Percentiles rank a stretch among this genome's conserved stretches.
Evolutionary conservation across 2,113 vertebrate species (phyloP).

Genomic region (Hiodon tergisus): DNA sequence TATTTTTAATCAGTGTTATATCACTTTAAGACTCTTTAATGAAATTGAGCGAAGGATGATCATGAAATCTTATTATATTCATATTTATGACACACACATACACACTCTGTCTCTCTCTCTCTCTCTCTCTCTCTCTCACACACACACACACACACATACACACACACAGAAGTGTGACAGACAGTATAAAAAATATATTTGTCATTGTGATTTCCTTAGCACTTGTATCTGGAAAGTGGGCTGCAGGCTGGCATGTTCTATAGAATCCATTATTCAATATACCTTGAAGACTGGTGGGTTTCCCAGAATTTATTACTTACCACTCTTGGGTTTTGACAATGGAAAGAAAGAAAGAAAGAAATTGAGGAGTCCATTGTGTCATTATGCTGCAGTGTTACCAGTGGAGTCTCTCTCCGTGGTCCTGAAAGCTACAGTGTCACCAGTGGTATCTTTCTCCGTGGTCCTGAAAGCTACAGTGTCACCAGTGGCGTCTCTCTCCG

Average conservation of each 20-base stretch:
- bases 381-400: not conserved
- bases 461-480: no score
- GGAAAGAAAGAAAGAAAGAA: not conserved
- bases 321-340: slow-evolving; percentile 11
- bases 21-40: no score
- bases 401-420: not conserved
- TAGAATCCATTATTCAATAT: slow-evolving; percentile 26
- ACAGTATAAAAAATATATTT: slow-evolving; percentile 1
- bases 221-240: slow-evolving; percentile 14
- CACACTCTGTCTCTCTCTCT: no score
- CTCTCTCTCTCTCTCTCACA: no score
- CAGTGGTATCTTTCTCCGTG: no score
- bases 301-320: slow-evolving; percentile 16
- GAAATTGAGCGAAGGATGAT: no score
- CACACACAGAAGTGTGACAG: not conserved
- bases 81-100: no score
- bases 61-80: no score
- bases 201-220: slow-evolving; percentile 11
- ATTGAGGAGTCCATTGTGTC: slow-evolving; percentile 4
- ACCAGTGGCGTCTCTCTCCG: no score
- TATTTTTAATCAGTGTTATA: no score
- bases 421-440: not conserved
- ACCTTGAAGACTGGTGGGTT: slow-evolving; percentile 19
- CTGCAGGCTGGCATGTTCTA: slow-evolving; percentile 14
- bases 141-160: not conserved